phyloP scores from a whole-genome alignment of 1,140 invertebrate genomes.

The Carcinoscorpius rotundicauda region DNA sequence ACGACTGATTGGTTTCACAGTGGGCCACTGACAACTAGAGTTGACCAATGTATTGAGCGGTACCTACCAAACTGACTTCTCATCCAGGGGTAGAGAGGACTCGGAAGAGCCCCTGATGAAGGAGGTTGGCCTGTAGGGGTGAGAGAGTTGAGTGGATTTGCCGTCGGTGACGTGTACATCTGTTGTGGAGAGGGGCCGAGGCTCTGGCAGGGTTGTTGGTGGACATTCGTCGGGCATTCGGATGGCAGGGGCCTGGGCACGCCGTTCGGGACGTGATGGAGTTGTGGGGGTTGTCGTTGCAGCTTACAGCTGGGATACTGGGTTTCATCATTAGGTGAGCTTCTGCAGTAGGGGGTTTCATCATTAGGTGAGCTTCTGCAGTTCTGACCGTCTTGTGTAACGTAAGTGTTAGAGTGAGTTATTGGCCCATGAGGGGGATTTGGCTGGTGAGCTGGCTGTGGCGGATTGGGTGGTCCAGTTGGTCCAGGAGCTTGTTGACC shows the following conservation, averaged over 20 bases:
- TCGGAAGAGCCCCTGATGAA: slow-evolving; percentile 44
- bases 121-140: slow-evolving; percentile 19
- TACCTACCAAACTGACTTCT: slow-evolving; percentile 90
- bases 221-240: slow-evolving; percentile 9
- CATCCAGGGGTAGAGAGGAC: slow-evolving; percentile 94
- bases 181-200: slow-evolving; percentile 7
- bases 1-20: too few relatives aligned
- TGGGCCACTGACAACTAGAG: too few relatives aligned
- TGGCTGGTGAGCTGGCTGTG: slow-evolving; percentile 19
- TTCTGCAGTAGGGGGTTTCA: slow-evolving; percentile 9
- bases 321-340: slow-evolving; percentile 11
- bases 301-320: slow-evolving; percentile 26
- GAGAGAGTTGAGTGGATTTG: slow-evolving; percentile 9
- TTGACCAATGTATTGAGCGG: not conserved
- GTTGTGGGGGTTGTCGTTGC: slow-evolving; percentile 29
- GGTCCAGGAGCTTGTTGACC: slow-evolving; percentile 19
- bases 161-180: slow-evolving; percentile 21
- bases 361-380: slow-evolving; percentile 17
- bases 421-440: slow-evolving; percentile 14
- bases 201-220: slow-evolving; percentile 53
- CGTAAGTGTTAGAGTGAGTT: slow-evolving; percentile 19
- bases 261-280: slow-evolving; percentile 37
- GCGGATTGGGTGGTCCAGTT: slow-evolving; percentile 21
- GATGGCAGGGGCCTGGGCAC: slow-evolving; percentile 27
- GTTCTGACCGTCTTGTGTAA: slow-evolving; percentile 14